Percentiles rank a stretch among this genome's conserved stretches.
Conservation (phyloP, 2,113 vertebrate species). For the Daphoenositta chrysoptera region DNA sequence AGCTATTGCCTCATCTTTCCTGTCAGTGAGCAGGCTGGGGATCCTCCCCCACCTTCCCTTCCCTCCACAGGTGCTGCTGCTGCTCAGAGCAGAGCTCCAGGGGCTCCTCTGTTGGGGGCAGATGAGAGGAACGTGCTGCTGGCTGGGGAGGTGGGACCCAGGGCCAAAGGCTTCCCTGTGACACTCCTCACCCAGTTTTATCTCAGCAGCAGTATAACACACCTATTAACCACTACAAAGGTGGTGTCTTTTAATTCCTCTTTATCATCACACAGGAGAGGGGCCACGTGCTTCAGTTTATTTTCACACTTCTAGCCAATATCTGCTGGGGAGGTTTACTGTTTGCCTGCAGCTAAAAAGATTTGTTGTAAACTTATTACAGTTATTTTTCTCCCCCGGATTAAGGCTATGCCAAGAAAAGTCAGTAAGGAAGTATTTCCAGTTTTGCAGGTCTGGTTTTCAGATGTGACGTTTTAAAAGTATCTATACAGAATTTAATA, state of each 20-base stretch:
- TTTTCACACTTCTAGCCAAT: not conserved
- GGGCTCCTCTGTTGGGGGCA: not conserved
- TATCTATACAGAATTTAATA: not conserved
- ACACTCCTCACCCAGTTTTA: not conserved
- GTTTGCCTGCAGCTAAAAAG: not conserved
- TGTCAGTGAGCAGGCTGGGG: not conserved
- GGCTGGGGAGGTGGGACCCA: not conserved
- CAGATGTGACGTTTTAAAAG: not conserved
- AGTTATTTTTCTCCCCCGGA: not conserved
- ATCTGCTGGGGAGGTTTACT: not conserved
- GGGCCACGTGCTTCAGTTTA: not conserved
- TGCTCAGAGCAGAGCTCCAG: not conserved
- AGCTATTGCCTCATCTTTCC: fast-evolving
- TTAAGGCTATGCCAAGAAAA: not conserved
- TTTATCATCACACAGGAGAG: not conserved
- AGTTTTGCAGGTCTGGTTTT: not conserved
- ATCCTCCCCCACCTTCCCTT: not conserved
- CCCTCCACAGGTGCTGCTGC: not conserved
- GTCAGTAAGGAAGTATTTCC: not conserved
- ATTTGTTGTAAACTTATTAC: not conserved
- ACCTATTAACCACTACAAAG: not conserved
- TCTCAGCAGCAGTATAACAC: not conserved
- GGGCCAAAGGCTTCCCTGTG: not conserved
- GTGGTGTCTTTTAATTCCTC: not conserved
- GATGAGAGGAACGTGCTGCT: not conserved